Percentiles rank a stretch among this genome's conserved stretches.
phyloP scores from a whole-genome alignment of 2,797 vertebrate species.

The Microctenopoma lineatum region DNA sequence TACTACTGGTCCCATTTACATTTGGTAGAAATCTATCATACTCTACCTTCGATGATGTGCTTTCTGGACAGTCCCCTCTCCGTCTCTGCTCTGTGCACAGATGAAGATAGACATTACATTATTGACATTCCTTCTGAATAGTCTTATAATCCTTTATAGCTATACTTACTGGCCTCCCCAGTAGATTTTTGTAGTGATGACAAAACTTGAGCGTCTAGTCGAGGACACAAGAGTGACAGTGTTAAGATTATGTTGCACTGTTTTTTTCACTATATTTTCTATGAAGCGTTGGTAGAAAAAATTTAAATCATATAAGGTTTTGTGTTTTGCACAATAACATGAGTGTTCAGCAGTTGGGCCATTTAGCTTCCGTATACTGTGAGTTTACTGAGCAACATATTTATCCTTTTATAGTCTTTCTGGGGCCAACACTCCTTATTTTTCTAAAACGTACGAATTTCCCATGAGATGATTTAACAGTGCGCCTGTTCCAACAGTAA shows the following conservation, averaged over 20 bases:
- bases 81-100: slow-evolving; percentile 87
- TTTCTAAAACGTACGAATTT: slow-evolving; percentile 28
- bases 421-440: slow-evolving; percentile 27
- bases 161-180: slow-evolving; percentile 94
- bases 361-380: slow-evolving; percentile 23
- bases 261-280: neutral
- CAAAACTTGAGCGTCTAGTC: slow-evolving; percentile 91
- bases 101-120: slow-evolving; percentile 28
- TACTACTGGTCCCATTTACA: neutral
- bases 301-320: neutral
- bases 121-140: slow-evolving; percentile 15
- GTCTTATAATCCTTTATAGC: neutral
- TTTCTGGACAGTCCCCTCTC: slow-evolving; percentile 92
- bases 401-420: slow-evolving; percentile 54
- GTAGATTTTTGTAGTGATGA: slow-evolving; percentile 94
- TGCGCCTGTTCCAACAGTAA: slow-evolving; percentile 11
- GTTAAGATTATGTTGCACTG: neutral
- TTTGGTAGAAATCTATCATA: neutral
- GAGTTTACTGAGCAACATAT: slow-evolving; percentile 31
- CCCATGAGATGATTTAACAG: slow-evolving; percentile 48
- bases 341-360: neutral
- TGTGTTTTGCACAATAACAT: neutral
- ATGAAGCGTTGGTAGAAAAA: neutral
- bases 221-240: slow-evolving; percentile 20
- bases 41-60: slow-evolving; percentile 92